A percentile compares a stretch with the other conserved stretches of the same genome.
Evolutionary conservation across 2,888 invertebrate genomes (phyloP).

Genomic region (Netelia inedita): DNA sequence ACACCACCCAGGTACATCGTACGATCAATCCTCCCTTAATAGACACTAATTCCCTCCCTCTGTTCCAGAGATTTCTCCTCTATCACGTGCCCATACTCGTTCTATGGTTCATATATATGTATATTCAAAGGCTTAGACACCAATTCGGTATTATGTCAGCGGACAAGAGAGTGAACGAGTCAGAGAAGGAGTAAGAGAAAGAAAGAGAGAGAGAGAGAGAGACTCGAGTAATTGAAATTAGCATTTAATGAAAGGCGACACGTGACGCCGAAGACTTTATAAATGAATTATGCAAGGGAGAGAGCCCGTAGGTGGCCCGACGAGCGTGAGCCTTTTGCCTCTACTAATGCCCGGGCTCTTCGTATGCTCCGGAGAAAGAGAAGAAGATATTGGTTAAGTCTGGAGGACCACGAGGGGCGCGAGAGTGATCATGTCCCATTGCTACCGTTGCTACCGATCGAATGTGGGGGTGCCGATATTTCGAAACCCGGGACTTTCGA

Average conservation of each 20-base stretch:
- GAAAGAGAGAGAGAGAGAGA: conserved; percentile 29
- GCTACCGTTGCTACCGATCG: conserved; percentile 50
- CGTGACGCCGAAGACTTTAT: conserved; percentile 72
- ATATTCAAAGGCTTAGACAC: conserved; percentile 49
- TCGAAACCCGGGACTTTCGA: conserved; percentile 18
- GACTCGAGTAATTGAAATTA: conserved; percentile 74
- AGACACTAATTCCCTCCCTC: conserved; percentile 41
- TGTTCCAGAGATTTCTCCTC: too few relatives aligned
- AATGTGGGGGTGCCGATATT: conserved; percentile 36
- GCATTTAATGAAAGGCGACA: conserved; percentile 75
- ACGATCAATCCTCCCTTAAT: conserved; percentile 54
- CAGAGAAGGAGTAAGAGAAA: conserved; percentile 25
- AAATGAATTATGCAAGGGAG: conserved; percentile 74
- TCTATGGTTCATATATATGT: conserved; percentile 9
- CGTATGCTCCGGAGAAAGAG: conserved; percentile 22
- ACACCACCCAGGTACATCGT: conserved; percentile 6
- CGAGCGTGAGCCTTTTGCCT: conserved; percentile 36
- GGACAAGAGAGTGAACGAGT: conserved; percentile 36
- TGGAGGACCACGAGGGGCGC: neutral
- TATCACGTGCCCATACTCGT: too few relatives aligned
- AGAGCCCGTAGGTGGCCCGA: conserved; percentile 66
- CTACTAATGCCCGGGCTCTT: conserved; percentile 6
- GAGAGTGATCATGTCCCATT: conserved; percentile 26
- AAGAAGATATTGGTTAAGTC: conserved; percentile 16
- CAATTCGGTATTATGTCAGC: conserved; percentile 72